Conservation (phyloP, 2,888 invertebrate species). For the Andrena chrysosceles region DNA sequence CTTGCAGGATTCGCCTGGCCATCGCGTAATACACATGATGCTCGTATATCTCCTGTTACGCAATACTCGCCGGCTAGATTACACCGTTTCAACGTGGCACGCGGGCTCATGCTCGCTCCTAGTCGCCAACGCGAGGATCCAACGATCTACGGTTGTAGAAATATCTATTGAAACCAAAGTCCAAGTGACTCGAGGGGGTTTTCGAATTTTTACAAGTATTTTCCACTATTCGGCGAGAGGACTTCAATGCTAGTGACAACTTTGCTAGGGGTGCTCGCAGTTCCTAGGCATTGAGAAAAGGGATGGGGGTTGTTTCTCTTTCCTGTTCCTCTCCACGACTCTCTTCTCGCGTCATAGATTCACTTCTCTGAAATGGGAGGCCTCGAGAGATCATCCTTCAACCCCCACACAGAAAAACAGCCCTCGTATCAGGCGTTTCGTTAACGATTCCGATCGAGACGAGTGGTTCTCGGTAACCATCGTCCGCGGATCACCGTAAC, state of each 20-base stretch:
- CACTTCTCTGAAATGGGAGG: too few relatives aligned
- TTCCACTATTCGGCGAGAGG: not conserved
- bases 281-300: too few relatives aligned
- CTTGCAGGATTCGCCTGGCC: slow-evolving; percentile 57
- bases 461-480: slow-evolving; percentile 17
- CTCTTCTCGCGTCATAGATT: too few relatives aligned
- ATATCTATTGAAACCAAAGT: not conserved
- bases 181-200: too few relatives aligned
- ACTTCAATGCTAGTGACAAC: too few relatives aligned
- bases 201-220: too few relatives aligned
- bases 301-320: too few relatives aligned
- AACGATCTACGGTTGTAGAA: not conserved
- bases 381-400: too few relatives aligned
- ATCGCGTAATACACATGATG: slow-evolving; percentile 58
- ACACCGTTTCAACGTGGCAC: slow-evolving; percentile 48
- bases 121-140: slow-evolving; percentile 5
- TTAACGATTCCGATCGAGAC: slow-evolving; percentile 6
- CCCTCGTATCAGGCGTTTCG: slow-evolving; percentile 9
- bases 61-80: slow-evolving; percentile 55
- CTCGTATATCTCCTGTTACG: slow-evolving; percentile 62
- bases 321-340: too few relatives aligned
- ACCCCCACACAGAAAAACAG: too few relatives aligned
- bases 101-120: slow-evolving; percentile 13
- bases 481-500: slow-evolving; percentile 6
- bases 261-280: too few relatives aligned